Evolutionary conservation across 92 coral and sea anemone genomes (phyloP), one percentile per base, ranked within the genome.

Genomic region (Actinernus sp.): DNA sequence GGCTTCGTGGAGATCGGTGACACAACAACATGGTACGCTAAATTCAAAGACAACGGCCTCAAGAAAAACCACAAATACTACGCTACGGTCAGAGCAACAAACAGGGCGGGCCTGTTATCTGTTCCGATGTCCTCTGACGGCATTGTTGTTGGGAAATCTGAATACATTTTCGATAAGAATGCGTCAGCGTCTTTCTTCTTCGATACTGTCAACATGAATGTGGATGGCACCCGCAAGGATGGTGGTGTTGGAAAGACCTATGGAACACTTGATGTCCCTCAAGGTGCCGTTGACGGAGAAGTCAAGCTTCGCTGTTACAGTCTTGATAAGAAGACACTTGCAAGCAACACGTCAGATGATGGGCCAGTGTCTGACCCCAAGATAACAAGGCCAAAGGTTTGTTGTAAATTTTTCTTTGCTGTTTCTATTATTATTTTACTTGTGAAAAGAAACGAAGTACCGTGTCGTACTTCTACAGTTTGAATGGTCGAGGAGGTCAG

Each of bases 101-200:
- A 94, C 66, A 96, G 74, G 16, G 98, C 98, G 27, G 98, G 98
- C 4, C 47, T 94, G 3, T 46, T 87, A 45, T 94, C 98, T 4
- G 82, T 79, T 4, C 81, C 83, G 22, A 50, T 87, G 62, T 87
- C 97, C 1, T 91, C 98, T 3, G 71, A 94, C 40, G 98, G 98
- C 26, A 83, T 94, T 19, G 81, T 83, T 8, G 97, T 94, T n/a
- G 98, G 98, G 44, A 94, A 94, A 60, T 87, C 98, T 0, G 98
- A 94, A 63, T 94, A 91, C 54, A 38, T 84, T 32, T 94, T 94
- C 45, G 87, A 55, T 86, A 91, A 51, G 67, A 95, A 82, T 18
- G 80, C 84, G 16, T 59, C 86, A 12, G 97, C 83, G 0, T 92
- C 97, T 6, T 88, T 92, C 59, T 92, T 92, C 76, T 92, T 92